These are phyloP conservation scores for Platichthys flesus DNA, from an alignment of 2,113 vertebrate species.

Conservation along the genomic window DNA sequence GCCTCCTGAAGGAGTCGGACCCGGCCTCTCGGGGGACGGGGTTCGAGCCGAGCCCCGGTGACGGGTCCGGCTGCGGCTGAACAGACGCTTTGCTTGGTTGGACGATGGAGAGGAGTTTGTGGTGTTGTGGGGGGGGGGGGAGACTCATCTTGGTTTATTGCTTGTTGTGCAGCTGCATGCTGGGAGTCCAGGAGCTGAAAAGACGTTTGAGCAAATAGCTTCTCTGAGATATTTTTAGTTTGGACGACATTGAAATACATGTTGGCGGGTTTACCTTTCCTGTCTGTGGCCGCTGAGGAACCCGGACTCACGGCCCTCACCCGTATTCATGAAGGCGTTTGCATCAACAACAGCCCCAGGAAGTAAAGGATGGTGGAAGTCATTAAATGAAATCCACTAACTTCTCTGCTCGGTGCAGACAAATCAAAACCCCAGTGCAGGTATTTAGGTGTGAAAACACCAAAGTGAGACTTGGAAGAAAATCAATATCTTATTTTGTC, in stretches of 20 bases:
- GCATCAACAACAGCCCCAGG: neutral
- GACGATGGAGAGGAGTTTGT: conserved; percentile 7
- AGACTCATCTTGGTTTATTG: conserved; percentile 37
- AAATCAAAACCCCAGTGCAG: neutral
- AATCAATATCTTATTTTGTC: neutral
- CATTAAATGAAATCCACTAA: neutral
- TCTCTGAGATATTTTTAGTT: neutral
- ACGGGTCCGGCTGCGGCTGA: neutral
- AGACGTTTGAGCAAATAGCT: neutral
- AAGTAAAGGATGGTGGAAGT: neutral
- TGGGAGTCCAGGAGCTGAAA: conserved; percentile 1
- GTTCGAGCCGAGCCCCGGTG: neutral
- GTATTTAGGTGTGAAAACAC: neutral
- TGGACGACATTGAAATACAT: neutral
- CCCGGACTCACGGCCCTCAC: neutral
- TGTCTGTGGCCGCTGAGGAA: neutral
- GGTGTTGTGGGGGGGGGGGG: neutral
- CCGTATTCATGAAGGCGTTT: neutral
- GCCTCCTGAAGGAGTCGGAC: conserved; percentile 4
- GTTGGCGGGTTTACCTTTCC: neutral
- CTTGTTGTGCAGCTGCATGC: neutral
- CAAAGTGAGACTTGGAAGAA: neutral
- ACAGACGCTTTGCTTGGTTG: neutral
- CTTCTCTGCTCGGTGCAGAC: neutral
- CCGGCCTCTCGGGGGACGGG: conserved; percentile 12